These are phyloP conservation scores for Axis porcinus DNA, from an alignment of 2,113 vertebrate species.

Conservation along the genomic window DNA sequence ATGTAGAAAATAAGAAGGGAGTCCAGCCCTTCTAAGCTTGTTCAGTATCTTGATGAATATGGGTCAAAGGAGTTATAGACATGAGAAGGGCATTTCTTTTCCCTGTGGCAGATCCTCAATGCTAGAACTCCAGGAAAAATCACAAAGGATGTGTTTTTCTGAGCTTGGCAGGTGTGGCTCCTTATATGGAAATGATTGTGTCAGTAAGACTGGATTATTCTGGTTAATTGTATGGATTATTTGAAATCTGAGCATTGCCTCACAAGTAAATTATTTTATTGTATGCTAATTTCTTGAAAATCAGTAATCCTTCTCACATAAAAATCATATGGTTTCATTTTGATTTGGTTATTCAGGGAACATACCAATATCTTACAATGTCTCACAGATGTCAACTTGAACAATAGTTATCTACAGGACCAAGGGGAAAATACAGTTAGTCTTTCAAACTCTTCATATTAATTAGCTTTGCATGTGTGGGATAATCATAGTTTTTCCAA, in stretches of 20 bases:
- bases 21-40: not conserved
- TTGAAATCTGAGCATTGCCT: slow-evolving; percentile 57
- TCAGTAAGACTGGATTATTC: slow-evolving; percentile 46
- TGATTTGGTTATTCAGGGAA: slow-evolving; percentile 34
- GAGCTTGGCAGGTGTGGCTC: slow-evolving; percentile 50
- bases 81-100: slow-evolving; percentile 7
- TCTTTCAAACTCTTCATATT: not conserved
- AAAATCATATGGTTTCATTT: slow-evolving; percentile 31
- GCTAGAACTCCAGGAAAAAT: slow-evolving; percentile 13
- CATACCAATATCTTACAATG: not conserved
- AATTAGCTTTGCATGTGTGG: not conserved
- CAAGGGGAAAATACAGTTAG: not conserved
- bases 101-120: not conserved
- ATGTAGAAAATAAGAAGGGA: not conserved
- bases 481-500: not conserved
- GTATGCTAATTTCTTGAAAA: slow-evolving; percentile 54
- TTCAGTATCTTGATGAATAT: not conserved
- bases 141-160: slow-evolving; percentile 52
- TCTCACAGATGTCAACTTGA: not conserved
- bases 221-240: slow-evolving; percentile 51
- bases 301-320: slow-evolving; percentile 1
- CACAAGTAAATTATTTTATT: slow-evolving; percentile 45
- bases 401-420: not conserved
- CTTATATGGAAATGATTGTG: slow-evolving; percentile 48
- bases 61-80: slow-evolving; percentile 13